Percentiles rank a stretch among this genome's conserved stretches.
These are phyloP conservation scores for mouse (Mus musculus) DNA, from an alignment of 2,113 vertebrate species.

Conservation along the genomic window GRCm39 chr11:21650001-21650500, in stretches of 20 bases:
- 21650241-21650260: neutral
- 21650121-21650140: neutral
- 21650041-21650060: slow-evolving; percentile 14
- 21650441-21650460: neutral
- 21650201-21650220: slow-evolving; percentile 20
- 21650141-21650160: neutral
- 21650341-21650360: neutral
- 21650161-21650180: neutral
- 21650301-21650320: neutral
- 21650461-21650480: neutral
- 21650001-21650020: slow-evolving; percentile 52
- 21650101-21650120: slow-evolving; percentile 2
- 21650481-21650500: neutral
- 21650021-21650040: slow-evolving; percentile 20
- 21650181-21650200: neutral
- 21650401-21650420: slow-evolving; percentile 17
- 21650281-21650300: neutral
- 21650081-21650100: neutral
- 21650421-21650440: neutral
- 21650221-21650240: neutral
- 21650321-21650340: neutral
- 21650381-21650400: neutral
- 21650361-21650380: neutral
- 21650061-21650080: neutral
- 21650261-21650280: neutral